These are phyloP conservation scores for Panagrolaimus sp. DNA, from an alignment of 1,140 invertebrate genomes.

Conservation along the genomic window DNA sequence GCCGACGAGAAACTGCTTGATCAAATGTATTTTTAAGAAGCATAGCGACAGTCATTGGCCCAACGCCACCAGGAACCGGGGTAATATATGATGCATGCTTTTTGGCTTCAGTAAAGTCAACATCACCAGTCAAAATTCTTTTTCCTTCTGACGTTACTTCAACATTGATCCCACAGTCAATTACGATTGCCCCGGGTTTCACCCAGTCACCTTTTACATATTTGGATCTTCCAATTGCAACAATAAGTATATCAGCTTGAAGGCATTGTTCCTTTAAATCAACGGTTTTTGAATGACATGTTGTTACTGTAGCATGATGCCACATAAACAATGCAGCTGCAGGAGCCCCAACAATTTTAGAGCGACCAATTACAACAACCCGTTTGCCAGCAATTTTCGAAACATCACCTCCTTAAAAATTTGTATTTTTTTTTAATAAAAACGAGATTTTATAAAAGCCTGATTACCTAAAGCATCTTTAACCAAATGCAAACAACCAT, in stretches of 20 bases:
- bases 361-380: slow-evolving; percentile 88
- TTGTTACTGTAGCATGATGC: slow-evolving; percentile 83
- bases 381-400: slow-evolving; percentile 17
- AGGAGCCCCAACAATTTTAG: slow-evolving; percentile 94
- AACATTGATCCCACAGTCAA: slow-evolving; percentile 96
- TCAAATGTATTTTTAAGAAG: slow-evolving; percentile 88
- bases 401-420: background rate
- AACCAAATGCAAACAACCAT: slow-evolving; percentile 54
- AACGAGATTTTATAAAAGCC: background rate
- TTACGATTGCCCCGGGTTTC: slow-evolving; percentile 95
- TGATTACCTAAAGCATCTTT: slow-evolving; percentile 46
- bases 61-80: slow-evolving; percentile 94
- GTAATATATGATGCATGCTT: slow-evolving; percentile 81
- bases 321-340: slow-evolving; percentile 88
- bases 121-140: slow-evolving; percentile 79
- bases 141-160: slow-evolving; percentile 70
- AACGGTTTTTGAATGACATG: slow-evolving; percentile 85
- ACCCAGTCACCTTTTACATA: slow-evolving; percentile 92
- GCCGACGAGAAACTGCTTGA: slow-evolving; percentile 55
- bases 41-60: slow-evolving; percentile 98
- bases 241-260: slow-evolving; percentile 87
- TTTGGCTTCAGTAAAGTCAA: slow-evolving; percentile 75
- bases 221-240: slow-evolving; percentile 82
- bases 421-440: slow-evolving; percentile 8
- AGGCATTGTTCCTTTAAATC: slow-evolving; percentile 54